Evolutionary conservation across 2,113 vertebrate species (phyloP).

Genomic region (Ammodytes marinus): DNA sequence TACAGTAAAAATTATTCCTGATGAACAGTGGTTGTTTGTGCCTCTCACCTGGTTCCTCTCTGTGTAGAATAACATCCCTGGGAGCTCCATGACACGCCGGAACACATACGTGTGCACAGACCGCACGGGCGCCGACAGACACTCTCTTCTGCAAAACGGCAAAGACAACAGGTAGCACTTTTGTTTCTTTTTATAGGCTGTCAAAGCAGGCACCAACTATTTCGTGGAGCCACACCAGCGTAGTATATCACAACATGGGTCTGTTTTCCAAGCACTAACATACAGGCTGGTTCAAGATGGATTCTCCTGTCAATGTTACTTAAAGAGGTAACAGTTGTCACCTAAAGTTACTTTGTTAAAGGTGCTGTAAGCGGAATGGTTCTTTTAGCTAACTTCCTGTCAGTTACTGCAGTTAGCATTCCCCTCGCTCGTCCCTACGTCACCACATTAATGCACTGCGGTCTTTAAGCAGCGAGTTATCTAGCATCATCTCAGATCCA

Average conservation of each 20-base stretch:
- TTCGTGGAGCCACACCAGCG: not conserved
- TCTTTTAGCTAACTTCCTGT: too few species aligned
- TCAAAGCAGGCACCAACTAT: not conserved
- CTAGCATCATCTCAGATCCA: too few species aligned
- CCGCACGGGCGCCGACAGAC: slow-evolving; percentile 88
- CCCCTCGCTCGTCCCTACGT: too few species aligned
- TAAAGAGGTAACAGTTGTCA: not conserved
- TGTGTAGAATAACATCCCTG: slow-evolving; percentile 91
- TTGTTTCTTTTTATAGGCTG: not conserved
- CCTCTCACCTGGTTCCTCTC: slow-evolving; percentile 10
- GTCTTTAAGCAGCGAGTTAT: too few species aligned
- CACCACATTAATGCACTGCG: too few species aligned
- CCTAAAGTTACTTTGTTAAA: not conserved
- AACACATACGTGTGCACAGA: slow-evolving; percentile 96
- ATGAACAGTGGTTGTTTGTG: not conserved
- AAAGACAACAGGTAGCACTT: slow-evolving; percentile 91
- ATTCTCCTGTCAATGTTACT: not conserved
- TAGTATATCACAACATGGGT: not conserved
- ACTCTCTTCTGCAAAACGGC: slow-evolving; percentile 91
- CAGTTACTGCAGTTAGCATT: too few species aligned
- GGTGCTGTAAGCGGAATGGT: too few species aligned
- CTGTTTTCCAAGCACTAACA: not conserved
- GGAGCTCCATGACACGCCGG: slow-evolving; percentile 92
- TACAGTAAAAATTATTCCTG: too few species aligned
- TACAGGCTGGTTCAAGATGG: not conserved